These are phyloP conservation scores for Telmatochromis sp. DNA, from an alignment of 2,113 vertebrate species.

Conservation along the genomic window DNA sequence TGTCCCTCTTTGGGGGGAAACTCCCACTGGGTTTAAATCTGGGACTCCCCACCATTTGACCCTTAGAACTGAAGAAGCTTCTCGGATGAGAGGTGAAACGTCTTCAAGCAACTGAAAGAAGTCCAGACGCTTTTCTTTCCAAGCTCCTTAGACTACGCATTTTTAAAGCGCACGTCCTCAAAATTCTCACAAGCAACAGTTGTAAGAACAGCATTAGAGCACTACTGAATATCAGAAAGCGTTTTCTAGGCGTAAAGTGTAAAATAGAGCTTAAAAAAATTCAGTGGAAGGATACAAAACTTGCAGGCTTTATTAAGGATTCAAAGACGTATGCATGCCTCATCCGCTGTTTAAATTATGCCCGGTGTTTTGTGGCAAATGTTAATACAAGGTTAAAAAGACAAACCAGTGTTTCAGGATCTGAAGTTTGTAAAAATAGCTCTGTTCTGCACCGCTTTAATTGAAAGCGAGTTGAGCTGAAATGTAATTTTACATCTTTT, in stretches of 20 bases:
- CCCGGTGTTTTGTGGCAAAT: not conserved
- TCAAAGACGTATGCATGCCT: not conserved
- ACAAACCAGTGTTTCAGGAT: not conserved
- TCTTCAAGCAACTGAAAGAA: no score
- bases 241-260: rapidly evolving
- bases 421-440: not conserved
- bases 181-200: not conserved
- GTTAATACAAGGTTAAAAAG: not conserved
- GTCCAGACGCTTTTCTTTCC: no score
- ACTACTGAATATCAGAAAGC: not conserved
- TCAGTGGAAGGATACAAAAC: not conserved
- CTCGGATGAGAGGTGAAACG: no score
- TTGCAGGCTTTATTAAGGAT: not conserved
- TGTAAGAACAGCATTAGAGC: not conserved
- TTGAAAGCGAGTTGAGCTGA: slow-evolving; percentile 30
- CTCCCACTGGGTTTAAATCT: no score
- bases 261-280: not conserved
- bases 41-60: no score
- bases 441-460: not conserved
- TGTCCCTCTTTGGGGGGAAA: no score
- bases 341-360: not conserved
- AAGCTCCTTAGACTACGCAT: not conserved
- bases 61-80: no score
- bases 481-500: not conserved
- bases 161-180: not conserved